Conservation (phyloP, 2,888 invertebrate species). For the Eupsilia transversa region DNA sequence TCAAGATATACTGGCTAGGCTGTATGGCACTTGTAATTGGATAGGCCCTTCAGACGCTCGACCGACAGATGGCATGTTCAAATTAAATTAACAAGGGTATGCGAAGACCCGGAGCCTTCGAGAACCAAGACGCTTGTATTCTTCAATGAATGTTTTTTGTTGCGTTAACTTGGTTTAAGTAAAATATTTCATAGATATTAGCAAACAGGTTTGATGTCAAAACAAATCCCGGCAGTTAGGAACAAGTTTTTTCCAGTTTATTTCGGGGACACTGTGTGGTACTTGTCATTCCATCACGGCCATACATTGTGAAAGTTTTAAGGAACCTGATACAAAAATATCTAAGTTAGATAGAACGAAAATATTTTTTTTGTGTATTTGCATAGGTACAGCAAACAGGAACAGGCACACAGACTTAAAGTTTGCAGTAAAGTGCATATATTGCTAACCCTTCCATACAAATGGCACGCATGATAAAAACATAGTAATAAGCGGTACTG, state of each 20-base stretch:
- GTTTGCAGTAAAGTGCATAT: not conserved
- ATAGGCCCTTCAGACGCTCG: conserved; percentile 77
- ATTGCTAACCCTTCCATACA: conserved; percentile 8
- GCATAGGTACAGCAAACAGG: not conserved
- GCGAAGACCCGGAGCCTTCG: conserved; percentile 71
- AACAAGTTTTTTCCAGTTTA: not conserved
- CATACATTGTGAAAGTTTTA: not conserved
- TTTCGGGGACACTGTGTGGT: not conserved
- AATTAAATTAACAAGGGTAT: conserved; percentile 87
- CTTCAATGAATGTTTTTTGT: conserved; percentile 50
- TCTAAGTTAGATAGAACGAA: not conserved
- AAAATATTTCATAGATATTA: conserved; percentile 14
- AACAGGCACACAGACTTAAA: not conserved
- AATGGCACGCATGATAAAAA: conserved; percentile 50
- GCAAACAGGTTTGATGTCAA: not conserved
- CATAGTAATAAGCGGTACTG: conserved; percentile 47
- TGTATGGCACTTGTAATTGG: conserved; percentile 77
- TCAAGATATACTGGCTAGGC: conserved; percentile 52
- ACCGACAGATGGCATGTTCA: conserved; percentile 84
- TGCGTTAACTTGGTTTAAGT: conserved; percentile 2
- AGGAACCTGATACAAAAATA: no score
- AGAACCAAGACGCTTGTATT: conserved; percentile 77
- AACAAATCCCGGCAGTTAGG: not conserved
- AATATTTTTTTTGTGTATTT: not conserved
- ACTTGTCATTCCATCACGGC: no score